Percentiles rank a stretch among this genome's conserved stretches.
These are phyloP conservation scores for Euproctis similis DNA, from an alignment of 2,888 invertebrate species.

Conservation along the genomic window DNA sequence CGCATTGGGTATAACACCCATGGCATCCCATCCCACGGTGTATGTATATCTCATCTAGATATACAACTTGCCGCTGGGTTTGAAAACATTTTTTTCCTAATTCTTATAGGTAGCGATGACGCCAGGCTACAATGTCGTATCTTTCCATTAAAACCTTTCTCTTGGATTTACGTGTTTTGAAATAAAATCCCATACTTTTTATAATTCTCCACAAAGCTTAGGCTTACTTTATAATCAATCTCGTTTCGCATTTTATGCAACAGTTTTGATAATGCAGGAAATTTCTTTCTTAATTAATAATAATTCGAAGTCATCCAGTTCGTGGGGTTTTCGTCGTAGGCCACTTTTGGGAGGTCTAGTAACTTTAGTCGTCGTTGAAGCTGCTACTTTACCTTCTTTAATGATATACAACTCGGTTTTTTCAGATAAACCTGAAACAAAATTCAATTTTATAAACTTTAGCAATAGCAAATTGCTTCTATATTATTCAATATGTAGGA, in stretches of 20 bases:
- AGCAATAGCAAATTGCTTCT: too few relatives aligned
- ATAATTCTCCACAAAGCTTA: neutral
- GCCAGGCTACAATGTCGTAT: neutral
- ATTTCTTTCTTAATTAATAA: neutral
- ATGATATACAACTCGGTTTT: neutral
- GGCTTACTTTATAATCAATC: neutral
- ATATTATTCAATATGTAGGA: too few relatives aligned
- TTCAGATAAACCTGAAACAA: conserved; percentile 1
- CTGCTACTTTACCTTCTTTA: conserved; percentile 1
- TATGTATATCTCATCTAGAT: neutral
- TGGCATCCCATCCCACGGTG: too few relatives aligned
- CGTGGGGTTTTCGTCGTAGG: neutral
- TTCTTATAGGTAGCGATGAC: neutral
- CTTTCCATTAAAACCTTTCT: conserved; percentile 1
- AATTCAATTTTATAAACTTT: too few relatives aligned
- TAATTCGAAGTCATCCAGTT: neutral
- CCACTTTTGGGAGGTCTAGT: neutral
- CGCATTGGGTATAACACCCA: too few relatives aligned
- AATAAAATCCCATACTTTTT: neutral
- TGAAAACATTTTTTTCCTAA: neutral
- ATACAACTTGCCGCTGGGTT: neutral
- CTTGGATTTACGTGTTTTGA: neutral
- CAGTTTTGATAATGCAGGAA: neutral
- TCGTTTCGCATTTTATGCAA: neutral
- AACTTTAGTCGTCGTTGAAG: neutral